phyloP scores from a whole-genome alignment of 2,113 vertebrate species.

The Clupea harengus region DNA sequence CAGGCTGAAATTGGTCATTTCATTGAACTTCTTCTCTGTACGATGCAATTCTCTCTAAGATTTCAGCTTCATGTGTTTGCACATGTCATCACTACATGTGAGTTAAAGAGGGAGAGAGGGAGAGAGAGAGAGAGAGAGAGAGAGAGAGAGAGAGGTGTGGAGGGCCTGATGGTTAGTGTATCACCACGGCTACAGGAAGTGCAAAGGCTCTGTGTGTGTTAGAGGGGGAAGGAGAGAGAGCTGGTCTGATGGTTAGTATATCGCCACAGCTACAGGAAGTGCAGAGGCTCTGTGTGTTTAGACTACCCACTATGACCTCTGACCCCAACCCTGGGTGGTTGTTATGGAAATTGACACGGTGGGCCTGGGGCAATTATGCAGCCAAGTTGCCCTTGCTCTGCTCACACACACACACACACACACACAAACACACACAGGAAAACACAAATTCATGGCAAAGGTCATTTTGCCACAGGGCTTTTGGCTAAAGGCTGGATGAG shows the following conservation, averaged over 20 bases:
- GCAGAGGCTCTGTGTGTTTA: not conserved
- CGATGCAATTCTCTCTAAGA: too few relatives aligned
- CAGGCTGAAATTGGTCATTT: too few relatives aligned
- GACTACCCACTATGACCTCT: not conserved
- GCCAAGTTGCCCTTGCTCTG: not conserved
- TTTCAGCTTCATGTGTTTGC: too few relatives aligned
- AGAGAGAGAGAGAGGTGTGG: too few relatives aligned
- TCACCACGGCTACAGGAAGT: too few relatives aligned
- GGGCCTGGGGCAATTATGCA: slow-evolving; percentile 13
- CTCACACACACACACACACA: slow-evolving; percentile 24
- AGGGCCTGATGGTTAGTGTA: not conserved
- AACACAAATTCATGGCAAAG: not conserved
- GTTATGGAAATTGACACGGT: not conserved
- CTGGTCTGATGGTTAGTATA: not conserved
- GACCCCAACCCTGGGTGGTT: slow-evolving; percentile 7
- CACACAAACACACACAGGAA: slow-evolving; percentile 23
- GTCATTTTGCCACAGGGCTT: not conserved
- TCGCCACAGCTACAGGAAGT: not conserved
- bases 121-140: too few relatives aligned
- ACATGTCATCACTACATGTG: too few relatives aligned
- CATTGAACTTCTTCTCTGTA: too few relatives aligned
- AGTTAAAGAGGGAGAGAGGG: too few relatives aligned
- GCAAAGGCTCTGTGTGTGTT: too few relatives aligned
- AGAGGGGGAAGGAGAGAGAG: too few relatives aligned
- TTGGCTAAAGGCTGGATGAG: not conserved